These are phyloP conservation scores for Tetranychus piercei DNA, from an alignment of 2,888 invertebrate species.

Conservation along the genomic window DNA sequence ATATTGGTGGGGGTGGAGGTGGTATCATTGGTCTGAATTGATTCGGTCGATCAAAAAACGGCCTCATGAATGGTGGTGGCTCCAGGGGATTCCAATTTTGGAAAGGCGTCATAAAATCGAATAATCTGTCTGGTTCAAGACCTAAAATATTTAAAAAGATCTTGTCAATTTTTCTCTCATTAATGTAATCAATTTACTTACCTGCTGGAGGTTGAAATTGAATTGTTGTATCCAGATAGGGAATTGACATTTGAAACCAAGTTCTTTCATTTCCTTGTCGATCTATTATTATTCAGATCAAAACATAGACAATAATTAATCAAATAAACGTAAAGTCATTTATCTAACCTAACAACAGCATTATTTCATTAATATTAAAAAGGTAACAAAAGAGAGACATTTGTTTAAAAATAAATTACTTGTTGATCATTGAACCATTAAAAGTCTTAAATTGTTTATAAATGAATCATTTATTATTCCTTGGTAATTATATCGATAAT, in stretches of 20 bases:
- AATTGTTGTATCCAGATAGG: not conserved
- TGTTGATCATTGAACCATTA: too few species aligned
- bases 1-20: not conserved
- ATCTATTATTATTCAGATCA: not conserved
- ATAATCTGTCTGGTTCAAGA: not conserved
- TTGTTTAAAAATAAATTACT: too few species aligned
- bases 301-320: not conserved
- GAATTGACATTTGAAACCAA: conserved; percentile 1
- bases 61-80: not conserved
- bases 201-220: not conserved
- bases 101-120: not conserved
- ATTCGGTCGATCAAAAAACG: not conserved
- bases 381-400: too few species aligned
- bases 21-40: not conserved
- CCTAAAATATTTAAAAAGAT: not conserved
- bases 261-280: not conserved
- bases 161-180: too few species aligned
- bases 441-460: too few species aligned
- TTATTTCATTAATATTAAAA: too few species aligned
- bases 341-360: too few species aligned
- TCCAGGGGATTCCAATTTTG: not conserved
- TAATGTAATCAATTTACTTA: not conserved
- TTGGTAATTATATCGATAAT: too few species aligned
- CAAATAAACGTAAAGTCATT: not conserved
- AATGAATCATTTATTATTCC: too few species aligned